These are phyloP conservation scores for Siniperca chuatsi DNA, from an alignment of 2,113 vertebrate species.

Conservation along the genomic window DNA sequence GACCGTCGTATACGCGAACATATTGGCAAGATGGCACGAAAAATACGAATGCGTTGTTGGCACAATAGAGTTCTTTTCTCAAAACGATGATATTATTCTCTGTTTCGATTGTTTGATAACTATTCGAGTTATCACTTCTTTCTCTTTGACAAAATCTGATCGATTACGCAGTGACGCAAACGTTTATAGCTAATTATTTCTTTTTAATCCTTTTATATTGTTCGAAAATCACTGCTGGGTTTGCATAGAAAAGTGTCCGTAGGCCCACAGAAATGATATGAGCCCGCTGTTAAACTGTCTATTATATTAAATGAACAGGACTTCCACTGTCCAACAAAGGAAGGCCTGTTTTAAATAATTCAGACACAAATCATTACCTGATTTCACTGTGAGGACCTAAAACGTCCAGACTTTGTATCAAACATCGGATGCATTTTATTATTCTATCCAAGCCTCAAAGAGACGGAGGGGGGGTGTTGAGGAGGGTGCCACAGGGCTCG, in stretches of 20 bases:
- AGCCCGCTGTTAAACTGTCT: background rate
- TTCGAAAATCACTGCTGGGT: slow-evolving; percentile 24
- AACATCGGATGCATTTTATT: slow-evolving; percentile 43
- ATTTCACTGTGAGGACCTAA: background rate
- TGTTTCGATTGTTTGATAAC: slow-evolving; percentile 15
- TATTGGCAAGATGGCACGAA: slow-evolving; percentile 67
- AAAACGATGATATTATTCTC: slow-evolving; percentile 3
- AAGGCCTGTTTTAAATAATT: slow-evolving; percentile 9
- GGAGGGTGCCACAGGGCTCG: slow-evolving; percentile 44
- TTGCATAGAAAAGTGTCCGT: slow-evolving; percentile 9
- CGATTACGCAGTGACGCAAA: slow-evolving; percentile 7
- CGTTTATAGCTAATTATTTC: slow-evolving; percentile 12
- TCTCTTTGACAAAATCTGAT: slow-evolving; percentile 1
- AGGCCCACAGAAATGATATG: background rate
- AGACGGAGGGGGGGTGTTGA: slow-evolving; percentile 9
- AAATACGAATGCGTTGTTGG: slow-evolving; percentile 59
- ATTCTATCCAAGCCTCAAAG: slow-evolving; percentile 50
- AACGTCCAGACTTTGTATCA: slow-evolving; percentile 26
- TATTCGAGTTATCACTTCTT: slow-evolving; percentile 13
- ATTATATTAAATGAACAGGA: background rate
- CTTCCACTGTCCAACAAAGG: background rate
- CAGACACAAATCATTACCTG: background rate
- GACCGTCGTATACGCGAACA: slow-evolving; percentile 40
- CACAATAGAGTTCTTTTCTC: slow-evolving; percentile 25
- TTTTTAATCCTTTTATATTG: slow-evolving; percentile 13